A percentile compares a stretch with the other conserved stretches of the same genome.
Conservation (phyloP, 2,888 invertebrate genomes). For the Ctenicera cuprea region DNA sequence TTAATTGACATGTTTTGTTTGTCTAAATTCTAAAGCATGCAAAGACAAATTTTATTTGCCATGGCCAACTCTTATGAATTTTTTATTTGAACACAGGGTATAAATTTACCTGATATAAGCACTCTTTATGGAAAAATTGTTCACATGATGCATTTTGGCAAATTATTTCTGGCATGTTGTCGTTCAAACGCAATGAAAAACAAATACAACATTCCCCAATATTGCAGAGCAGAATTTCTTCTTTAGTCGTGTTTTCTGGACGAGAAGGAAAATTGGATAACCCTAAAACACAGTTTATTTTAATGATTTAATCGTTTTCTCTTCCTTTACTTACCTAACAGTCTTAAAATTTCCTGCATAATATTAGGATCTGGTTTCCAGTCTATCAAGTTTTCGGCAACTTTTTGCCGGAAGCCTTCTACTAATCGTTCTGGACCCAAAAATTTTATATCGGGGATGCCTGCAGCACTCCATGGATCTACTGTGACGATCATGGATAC, state of each 20-base stretch:
- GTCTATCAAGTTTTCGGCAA: conserved; percentile 67
- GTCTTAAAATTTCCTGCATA: conserved; percentile 66
- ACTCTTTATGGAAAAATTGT: conserved; percentile 68
- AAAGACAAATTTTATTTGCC: no score
- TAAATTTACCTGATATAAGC: conserved; percentile 72
- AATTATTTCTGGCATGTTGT: conserved; percentile 69
- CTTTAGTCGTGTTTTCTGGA: conserved; percentile 48
- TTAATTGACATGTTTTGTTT: no score
- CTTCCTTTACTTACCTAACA: conserved; percentile 62
- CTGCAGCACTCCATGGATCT: conserved; percentile 65
- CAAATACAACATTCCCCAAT: conserved; percentile 71
- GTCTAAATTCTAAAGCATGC: no score
- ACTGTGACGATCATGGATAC: conserved; percentile 69
- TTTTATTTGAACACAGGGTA: no score
- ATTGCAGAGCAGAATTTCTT: conserved; percentile 55
- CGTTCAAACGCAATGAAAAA: conserved; percentile 67
- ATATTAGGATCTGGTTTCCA: conserved; percentile 67
- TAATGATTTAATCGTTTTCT: not conserved
- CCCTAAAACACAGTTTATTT: conserved; percentile 55
- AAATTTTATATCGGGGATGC: conserved; percentile 69
- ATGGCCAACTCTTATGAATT: no score
- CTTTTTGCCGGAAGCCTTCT: conserved; percentile 60
- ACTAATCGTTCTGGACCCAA: conserved; percentile 69
- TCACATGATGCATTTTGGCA: conserved; percentile 70
- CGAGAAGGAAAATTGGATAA: conserved; percentile 64